Percentiles rank a stretch among this genome's conserved stretches.
Evolutionary conservation across 2,113 vertebrate species (phyloP).

Genomic region (Craseonycteris thonglongyai): DNA sequence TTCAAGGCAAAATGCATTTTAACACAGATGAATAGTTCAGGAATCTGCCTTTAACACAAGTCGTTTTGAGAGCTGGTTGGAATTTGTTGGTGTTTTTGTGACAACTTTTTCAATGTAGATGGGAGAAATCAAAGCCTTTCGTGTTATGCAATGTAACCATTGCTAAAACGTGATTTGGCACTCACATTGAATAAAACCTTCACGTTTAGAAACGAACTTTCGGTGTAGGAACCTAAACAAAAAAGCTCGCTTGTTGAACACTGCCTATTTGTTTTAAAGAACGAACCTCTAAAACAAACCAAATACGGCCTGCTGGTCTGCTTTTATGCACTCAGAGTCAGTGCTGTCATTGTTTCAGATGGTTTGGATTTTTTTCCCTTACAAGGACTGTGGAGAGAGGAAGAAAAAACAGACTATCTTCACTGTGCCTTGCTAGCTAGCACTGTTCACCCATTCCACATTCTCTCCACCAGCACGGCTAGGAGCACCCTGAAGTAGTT

Average conservation of each 20-base stretch:
- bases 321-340: background rate
- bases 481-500: background rate
- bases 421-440: background rate
- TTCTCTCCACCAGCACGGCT: background rate
- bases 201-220: constrained; percentile 37
- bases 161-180: constrained; percentile 51
- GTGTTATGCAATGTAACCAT: constrained; percentile 51
- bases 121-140: constrained; percentile 53
- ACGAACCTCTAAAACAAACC: constrained; percentile 12
- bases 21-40: constrained; percentile 86
- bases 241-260: background rate
- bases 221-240: background rate
- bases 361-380: constrained; percentile 27
- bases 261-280: constrained; percentile 20
- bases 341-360: constrained; percentile 13
- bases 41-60: constrained; percentile 83
- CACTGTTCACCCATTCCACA: background rate
- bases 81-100: constrained; percentile 81
- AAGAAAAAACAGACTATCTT: background rate
- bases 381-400: background rate
- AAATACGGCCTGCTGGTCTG: background rate
- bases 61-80: constrained; percentile 83
- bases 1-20: constrained; percentile 87
- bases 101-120: constrained; percentile 78
- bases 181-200: constrained; percentile 4